Evolutionary conservation across 1,140 invertebrate species (phyloP).

Genomic region (Drosophila cardini): DNA sequence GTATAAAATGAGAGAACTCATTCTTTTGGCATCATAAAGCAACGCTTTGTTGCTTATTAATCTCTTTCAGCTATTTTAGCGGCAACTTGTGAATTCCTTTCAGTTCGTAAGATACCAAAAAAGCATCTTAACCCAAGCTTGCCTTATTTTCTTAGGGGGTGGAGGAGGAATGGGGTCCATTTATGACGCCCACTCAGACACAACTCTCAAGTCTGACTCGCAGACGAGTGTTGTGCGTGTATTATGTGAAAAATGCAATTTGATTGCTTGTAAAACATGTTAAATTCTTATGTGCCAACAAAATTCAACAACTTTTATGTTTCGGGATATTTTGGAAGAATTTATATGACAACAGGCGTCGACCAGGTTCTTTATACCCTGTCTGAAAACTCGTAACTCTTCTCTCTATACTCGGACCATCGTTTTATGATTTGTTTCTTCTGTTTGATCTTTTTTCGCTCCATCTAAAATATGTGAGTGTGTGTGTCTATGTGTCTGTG

Average conservation of each 20-base stretch:
- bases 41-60: slow-evolving; percentile 47
- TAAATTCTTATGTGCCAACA: slow-evolving; percentile 70
- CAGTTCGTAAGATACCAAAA: slow-evolving; percentile 10
- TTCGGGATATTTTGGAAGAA: slow-evolving; percentile 69
- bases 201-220: slow-evolving; percentile 20
- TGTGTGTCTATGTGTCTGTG: no score
- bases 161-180: slow-evolving; percentile 14
- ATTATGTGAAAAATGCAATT: slow-evolving; percentile 82
- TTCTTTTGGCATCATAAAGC: slow-evolving; percentile 29
- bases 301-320: slow-evolving; percentile 62
- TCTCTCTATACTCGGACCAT: slow-evolving; percentile 9
- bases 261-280: slow-evolving; percentile 83
- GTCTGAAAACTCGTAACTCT: not conserved
- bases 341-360: slow-evolving; percentile 73
- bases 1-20: slow-evolving; percentile 2
- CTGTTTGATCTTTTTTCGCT: slow-evolving; percentile 47
- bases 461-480: not conserved
- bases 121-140: not conserved
- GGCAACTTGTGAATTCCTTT: slow-evolving; percentile 63
- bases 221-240: slow-evolving; percentile 23
- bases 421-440: slow-evolving; percentile 47
- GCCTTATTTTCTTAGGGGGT: slow-evolving; percentile 4
- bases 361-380: slow-evolving; percentile 33
- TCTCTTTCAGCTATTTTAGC: slow-evolving; percentile 63
- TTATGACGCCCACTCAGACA: slow-evolving; percentile 58